Evolutionary conservation across 1,140 invertebrate genomes (phyloP), one percentile per base, ranked within the genome.

Genomic region (Trichonephila clavipes): DNA sequence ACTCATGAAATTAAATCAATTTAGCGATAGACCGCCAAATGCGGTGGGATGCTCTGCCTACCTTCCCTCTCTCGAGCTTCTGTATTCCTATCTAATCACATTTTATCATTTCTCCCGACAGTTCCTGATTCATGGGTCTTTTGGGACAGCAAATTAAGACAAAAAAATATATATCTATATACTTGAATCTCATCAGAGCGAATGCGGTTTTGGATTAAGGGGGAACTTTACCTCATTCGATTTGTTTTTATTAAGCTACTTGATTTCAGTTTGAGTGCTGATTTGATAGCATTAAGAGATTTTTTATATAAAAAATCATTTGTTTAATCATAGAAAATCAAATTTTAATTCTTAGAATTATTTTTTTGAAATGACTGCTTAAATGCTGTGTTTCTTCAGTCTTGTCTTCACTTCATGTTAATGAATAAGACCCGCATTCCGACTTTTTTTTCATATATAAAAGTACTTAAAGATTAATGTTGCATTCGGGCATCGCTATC

Each of bases 71-170:
- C 44, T 40, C 14, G 62, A 89, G 69, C 40, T 89, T 89, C 66
- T 72, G 62, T 72, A 24, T 88, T 34, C 66, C 62, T 40, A 61
- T 58, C 62, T 89, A 89, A 89, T 89, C 59, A 88, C 87, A 89
- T 89, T 89, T 89, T 89, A 89, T 89, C 87, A 89, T 89, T 89
- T 69, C 40, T 89, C 66, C 61, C 69, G 87, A 89, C 87, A 89
- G 66, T 72, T 44, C 18, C 66, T 89, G 87, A 89, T 89, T 89
- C 87, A 89, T 89, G 87, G n/a, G 87, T 89, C 87, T 62, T 72
- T 58, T 89, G 87, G 87, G 87, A 69, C 51, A 12, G 24, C 64
- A 89, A 89, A 89, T 89, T 89, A 89, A 89, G 87, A 89, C 62
- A 58, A 44, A 89, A 89, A 83, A 83, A 77, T 16, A 77, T 14